These are phyloP conservation scores for Calephelis perditalis DNA, from an alignment of 2,888 invertebrate species.

Conservation along the genomic window DNA sequence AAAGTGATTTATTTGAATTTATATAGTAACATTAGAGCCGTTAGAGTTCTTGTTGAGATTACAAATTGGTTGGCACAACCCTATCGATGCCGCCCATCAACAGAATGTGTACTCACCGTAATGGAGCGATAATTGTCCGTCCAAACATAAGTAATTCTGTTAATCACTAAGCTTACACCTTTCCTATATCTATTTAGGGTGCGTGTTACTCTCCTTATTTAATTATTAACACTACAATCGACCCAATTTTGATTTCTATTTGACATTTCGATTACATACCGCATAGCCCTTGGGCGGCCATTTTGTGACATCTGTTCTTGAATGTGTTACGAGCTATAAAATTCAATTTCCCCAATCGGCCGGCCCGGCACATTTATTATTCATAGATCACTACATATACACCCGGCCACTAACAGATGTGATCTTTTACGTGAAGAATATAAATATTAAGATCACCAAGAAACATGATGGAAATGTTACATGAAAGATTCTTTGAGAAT, in stretches of 20 bases:
- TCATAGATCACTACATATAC: conserved; percentile 72
- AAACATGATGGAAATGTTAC: conserved; percentile 35
- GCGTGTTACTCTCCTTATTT: conserved; percentile 57
- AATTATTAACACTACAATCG: conserved; percentile 77
- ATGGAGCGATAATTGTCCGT: conserved; percentile 74
- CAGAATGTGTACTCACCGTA: conserved; percentile 60
- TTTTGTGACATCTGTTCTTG: conserved; percentile 76
- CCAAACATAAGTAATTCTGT: conserved; percentile 74
- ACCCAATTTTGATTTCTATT: conserved; percentile 78
- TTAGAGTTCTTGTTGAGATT: no score
- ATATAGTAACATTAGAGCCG: no score
- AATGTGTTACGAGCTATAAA: conserved; percentile 76
- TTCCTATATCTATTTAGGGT: conserved; percentile 34
- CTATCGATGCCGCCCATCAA: conserved; percentile 53
- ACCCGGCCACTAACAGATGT: conserved; percentile 74
- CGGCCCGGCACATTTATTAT: conserved; percentile 75
- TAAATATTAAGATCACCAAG: conserved; percentile 62
- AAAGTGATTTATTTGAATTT: no score
- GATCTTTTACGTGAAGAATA: conserved; percentile 76
- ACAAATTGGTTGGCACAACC: conserved; percentile 50
- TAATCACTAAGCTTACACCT: conserved; percentile 72
- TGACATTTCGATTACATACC: conserved; percentile 72
- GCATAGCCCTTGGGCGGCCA: conserved; percentile 63
- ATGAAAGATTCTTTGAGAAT: conserved; percentile 8
- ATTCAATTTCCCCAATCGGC: conserved; percentile 78